A percentile compares a stretch with the other conserved stretches of the same genome.
These are phyloP conservation scores for Pelodiscus sinensis DNA, from an alignment of 2,113 vertebrate genomes.

Conservation along the genomic window DNA sequence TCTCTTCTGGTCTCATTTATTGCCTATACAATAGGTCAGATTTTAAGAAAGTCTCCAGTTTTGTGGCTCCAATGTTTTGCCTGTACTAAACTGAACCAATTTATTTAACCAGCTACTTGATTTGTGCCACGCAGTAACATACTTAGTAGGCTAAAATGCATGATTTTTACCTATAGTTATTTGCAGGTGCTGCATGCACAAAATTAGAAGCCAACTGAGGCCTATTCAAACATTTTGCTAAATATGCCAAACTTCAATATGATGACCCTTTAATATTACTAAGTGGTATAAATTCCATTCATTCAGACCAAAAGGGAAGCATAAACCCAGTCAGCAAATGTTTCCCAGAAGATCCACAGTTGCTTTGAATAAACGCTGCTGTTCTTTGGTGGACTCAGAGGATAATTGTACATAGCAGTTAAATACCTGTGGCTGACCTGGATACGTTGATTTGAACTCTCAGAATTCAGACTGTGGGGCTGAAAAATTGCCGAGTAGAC, in stretches of 20 bases:
- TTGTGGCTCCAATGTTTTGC: neutral
- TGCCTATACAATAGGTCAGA: fast-evolving
- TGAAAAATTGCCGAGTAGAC: neutral
- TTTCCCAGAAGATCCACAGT: neutral
- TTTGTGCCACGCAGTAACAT: neutral
- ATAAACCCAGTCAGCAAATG: neutral
- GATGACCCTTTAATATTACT: neutral
- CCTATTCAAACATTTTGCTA: neutral
- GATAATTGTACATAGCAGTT: neutral
- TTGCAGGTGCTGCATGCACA: neutral
- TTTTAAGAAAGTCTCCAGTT: neutral
- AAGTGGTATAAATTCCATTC: neutral
- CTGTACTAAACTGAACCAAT: neutral
- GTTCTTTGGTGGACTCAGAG: neutral
- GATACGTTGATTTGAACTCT: neutral
- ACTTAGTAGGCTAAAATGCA: neutral
- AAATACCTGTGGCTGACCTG: neutral
- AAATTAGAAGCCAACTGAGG: neutral
- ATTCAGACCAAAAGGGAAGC: neutral
- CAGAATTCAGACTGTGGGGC: neutral
- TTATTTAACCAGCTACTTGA: neutral
- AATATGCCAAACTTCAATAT: neutral
- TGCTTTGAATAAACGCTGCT: neutral
- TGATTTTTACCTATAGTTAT: neutral
- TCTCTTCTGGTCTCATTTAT: neutral